Conservation (phyloP, 2,797 vertebrate species). For the Coranthus polyacanthus region DNA sequence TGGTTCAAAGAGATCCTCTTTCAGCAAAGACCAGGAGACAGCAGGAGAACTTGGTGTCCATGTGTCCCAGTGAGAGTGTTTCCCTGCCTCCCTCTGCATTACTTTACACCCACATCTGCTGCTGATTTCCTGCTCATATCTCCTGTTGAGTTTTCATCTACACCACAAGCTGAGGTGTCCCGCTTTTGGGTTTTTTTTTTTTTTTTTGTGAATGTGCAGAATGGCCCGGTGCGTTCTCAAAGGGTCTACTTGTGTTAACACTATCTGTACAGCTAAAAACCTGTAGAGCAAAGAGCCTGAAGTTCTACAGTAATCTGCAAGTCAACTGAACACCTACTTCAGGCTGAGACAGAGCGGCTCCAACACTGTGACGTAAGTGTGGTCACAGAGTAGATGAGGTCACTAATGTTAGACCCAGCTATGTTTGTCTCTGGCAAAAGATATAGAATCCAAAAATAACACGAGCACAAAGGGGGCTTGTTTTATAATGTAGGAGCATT, state of each 20-base stretch:
- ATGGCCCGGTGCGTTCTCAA: conserved; percentile 34
- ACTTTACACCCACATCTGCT: conserved; percentile 77
- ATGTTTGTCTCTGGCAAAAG: conserved; percentile 39
- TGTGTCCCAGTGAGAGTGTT: conserved; percentile 43
- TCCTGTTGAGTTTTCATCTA: conserved; percentile 61
- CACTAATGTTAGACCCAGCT: conserved; percentile 47
- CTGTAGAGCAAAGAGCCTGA: conserved; percentile 33
- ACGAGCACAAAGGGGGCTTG: conserved; percentile 41
- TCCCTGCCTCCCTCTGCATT: conserved; percentile 49
- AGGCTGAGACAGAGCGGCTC: conserved; percentile 59
- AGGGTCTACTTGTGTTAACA: conserved; percentile 39
- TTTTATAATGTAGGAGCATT: conserved; percentile 30
- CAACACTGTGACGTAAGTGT: conserved; percentile 46
- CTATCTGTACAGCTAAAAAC: conserved; percentile 35
- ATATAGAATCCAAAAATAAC: conserved; percentile 52
- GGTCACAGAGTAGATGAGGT: conserved; percentile 57
- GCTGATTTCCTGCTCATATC: conserved; percentile 76
- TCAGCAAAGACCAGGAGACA: conserved; percentile 39
- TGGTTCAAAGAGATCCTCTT: conserved; percentile 36
- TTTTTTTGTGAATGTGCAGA: conserved; percentile 17
- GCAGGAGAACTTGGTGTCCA: conserved; percentile 43
- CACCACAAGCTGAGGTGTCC: conserved; percentile 48
- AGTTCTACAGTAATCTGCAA: conserved; percentile 52
- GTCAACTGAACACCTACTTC: conserved; percentile 54
- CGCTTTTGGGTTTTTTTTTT: too few relatives aligned